Evolutionary conservation across 2,797 vertebrate species (phyloP), one percentile per base, ranked within the genome.

Genomic region (Neomorphus geoffroyi): DNA sequence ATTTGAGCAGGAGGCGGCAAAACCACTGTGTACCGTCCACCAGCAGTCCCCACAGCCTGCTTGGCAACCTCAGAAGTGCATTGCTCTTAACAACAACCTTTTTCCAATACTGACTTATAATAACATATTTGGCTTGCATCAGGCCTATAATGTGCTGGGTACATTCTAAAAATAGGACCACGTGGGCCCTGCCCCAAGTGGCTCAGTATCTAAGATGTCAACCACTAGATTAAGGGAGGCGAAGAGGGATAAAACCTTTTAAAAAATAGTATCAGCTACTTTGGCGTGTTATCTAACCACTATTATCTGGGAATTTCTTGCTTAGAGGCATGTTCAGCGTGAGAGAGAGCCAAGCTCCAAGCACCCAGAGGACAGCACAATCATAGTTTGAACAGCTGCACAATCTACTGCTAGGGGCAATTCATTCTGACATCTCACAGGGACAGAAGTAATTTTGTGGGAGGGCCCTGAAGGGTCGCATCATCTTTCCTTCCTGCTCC

Each of bases 301-400:
- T 71, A 80, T 67, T 96, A 96, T 94, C 96, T 83, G 90, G 91
- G 93, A 93, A 96, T 89, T 94, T 92, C 91, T 96, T 90, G 86
- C 92, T 93, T 67, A 85, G 86, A 92, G 94, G 88, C 88, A 85
- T 94, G 90, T 89, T 93, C 88, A 77, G 67, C 17, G 18, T 79
- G 94, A 92, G 88, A 92, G 77, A 54, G 73, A 54, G 92, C 91
- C 90, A 93, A 96, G 64, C 73, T 86, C 87, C 64, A 50, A 67
- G 90, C 88, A 93, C 62, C 64, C 92, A 90, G 82, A 94, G 86
- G 74, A 91, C 92, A 96, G 41, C 32, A 62, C 66, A 90, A 73
- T 92, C 94, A 84, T 35, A 81, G 90, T 88, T 84, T 67, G 91
- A 95, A 93, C 95, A 97, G 92, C 92, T 95, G 95, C 86, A 91